Percentiles rank a stretch among this genome's conserved stretches.
Conservation (phyloP, 2,113 vertebrate species). For the Orycteropus afer region DNA sequence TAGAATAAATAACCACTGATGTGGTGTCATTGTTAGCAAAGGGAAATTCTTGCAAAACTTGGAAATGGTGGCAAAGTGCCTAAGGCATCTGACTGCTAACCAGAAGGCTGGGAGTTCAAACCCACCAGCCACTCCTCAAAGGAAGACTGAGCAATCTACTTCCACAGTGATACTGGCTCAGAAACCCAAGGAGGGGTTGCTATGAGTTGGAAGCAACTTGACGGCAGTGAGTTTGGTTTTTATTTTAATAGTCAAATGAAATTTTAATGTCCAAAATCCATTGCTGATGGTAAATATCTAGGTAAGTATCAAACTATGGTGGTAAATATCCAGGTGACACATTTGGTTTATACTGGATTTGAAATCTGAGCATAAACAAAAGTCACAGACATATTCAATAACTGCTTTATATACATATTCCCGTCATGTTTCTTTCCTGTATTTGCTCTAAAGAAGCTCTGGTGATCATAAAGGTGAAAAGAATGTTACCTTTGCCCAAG, state of each 20-base stretch:
- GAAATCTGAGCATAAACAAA: slow-evolving; percentile 14
- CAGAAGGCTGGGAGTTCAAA: too few relatives aligned
- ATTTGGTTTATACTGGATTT: not conserved
- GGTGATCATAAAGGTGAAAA: not conserved
- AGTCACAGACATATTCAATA: not conserved
- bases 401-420: not conserved
- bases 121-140: too few relatives aligned
- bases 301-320: not conserved
- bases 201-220: too few relatives aligned
- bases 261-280: not conserved
- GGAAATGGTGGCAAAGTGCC: too few relatives aligned
- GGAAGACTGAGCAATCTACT: too few relatives aligned
- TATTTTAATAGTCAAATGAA: not conserved
- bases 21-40: not conserved
- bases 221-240: too few relatives aligned
- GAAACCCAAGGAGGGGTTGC: too few relatives aligned
- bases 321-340: not conserved
- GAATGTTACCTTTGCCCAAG: not conserved
- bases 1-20: not conserved
- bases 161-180: too few relatives aligned
- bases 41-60: not conserved
- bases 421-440: not conserved
- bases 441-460: not conserved
- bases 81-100: too few relatives aligned
- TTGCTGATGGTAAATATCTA: not conserved